Percentiles rank a stretch among this genome's conserved stretches.
These are phyloP conservation scores for Zingel zingel DNA, from an alignment of 2,113 vertebrate genomes.

Conservation along the genomic window DNA sequence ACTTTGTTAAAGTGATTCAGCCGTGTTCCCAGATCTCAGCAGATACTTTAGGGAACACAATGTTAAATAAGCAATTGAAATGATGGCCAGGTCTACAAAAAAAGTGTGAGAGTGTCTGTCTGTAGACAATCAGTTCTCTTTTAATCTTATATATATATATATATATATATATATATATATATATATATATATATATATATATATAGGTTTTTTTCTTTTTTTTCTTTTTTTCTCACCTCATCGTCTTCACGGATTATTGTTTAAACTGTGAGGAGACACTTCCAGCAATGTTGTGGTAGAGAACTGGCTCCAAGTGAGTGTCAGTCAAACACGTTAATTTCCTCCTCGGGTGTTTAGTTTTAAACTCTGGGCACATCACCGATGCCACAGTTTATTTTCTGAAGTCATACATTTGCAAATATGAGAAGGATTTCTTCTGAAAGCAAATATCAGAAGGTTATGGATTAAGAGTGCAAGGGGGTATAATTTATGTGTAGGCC, in stretches of 20 bases:
- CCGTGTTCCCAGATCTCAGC: slow-evolving; percentile 9
- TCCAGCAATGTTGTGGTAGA: slow-evolving; percentile 58
- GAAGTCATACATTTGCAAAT: slow-evolving; percentile 66
- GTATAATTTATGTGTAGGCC: slow-evolving; percentile 31
- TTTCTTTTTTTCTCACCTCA: slow-evolving; percentile 58
- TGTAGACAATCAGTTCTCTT: slow-evolving; percentile 18
- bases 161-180: background rate
- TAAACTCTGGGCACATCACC: slow-evolving; percentile 50
- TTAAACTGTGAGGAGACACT: slow-evolving; percentile 60
- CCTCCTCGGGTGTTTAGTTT: slow-evolving; percentile 70
- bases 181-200: background rate
- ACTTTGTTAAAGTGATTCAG: background rate
- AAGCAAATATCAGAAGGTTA: slow-evolving; percentile 72
- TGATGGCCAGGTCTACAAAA: background rate
- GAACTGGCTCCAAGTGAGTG: slow-evolving; percentile 53
- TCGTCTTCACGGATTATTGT: slow-evolving; percentile 63
- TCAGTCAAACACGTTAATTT: slow-evolving; percentile 78
- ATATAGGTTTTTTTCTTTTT: slow-evolving; percentile 27
- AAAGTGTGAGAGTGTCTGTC: background rate
- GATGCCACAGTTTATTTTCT: slow-evolving; percentile 78
- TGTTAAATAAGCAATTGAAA: slow-evolving; percentile 37
- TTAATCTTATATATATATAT: background rate
- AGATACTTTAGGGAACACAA: slow-evolving; percentile 3
- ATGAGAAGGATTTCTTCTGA: slow-evolving; percentile 66
- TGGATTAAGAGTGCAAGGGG: slow-evolving; percentile 59